Base-by-base conservation (phyloP, 1,140 invertebrate genomes). In the Acyrthosiphon pisum region DNA sequence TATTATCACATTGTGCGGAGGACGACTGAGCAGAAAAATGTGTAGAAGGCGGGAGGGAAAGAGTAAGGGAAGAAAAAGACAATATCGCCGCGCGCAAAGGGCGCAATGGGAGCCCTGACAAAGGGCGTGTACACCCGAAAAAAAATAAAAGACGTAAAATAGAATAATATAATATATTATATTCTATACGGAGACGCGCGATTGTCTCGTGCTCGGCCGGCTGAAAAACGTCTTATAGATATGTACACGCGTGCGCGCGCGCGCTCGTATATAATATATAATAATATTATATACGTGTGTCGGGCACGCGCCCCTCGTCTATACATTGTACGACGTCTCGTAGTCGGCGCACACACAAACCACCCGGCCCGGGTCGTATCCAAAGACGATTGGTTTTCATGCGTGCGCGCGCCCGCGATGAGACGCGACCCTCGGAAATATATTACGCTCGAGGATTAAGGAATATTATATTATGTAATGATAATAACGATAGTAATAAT, bases 171-270 rank as follows among this genome's bases (percentile, higher is more conserved):
- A 83, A 35, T 83, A 44, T 86, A 86, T 11, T 84, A 48, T 50
- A 50, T 50, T 50, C 20, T 23, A 53, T 23, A 86, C 44, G 84
- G 84, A 87, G 41, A 44, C 44, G 26, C n/a, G 50, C 88, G 88
- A 90, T 90, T 90, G 88, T 90, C 88, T 90, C 88, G 88, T 90
- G 88, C 88, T 90, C 88, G 50, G 88, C 88, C 88, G 35, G 88
- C 88, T 90, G 88, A 56, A 90, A 90, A 90, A 53, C 35, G n/a
- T 48, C 26, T 30, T n/a, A 30, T n/a, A 20, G 8, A 48, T 76
- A 53, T 26, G 84, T 11, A 26, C 44, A 48, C 48, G 46, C 86
- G 46, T 35, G 84, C 84, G 44, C 84, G 44, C 86, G 30, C 86
- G 44, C 46, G 30, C 86, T 48, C 4, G 2, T 88, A 41, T 8